phyloP scores from a whole-genome alignment of 2,797 vertebrate species.

The Bovichtus variegatus region DNA sequence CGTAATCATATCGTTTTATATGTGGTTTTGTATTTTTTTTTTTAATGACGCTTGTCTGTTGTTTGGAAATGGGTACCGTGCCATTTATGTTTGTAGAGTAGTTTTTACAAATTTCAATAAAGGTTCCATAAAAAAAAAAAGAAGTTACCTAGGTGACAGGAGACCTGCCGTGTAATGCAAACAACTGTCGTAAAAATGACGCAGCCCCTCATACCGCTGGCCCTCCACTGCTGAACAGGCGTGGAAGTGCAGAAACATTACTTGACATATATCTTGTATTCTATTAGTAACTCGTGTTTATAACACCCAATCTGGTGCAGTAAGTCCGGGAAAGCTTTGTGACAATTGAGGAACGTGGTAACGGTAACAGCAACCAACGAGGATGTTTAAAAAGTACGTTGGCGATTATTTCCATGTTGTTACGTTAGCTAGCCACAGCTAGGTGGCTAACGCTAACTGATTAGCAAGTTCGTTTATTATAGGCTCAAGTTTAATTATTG shows the following conservation, averaged over 20 bases:
- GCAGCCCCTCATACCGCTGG: neutral
- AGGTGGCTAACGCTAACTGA: constrained; percentile 58
- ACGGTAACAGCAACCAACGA: constrained; percentile 56
- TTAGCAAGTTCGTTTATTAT: constrained; percentile 20
- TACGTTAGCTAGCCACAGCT: constrained; percentile 36
- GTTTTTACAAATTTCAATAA: too few relatives aligned
- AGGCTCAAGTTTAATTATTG: neutral
- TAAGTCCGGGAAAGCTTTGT: neutral
- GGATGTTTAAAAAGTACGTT: constrained; percentile 90
- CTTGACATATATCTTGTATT: constrained; percentile 26
- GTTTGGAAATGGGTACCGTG: too few relatives aligned
- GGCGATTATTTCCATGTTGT: constrained; percentile 27
- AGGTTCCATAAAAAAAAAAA: too few relatives aligned
- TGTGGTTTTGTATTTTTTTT: too few relatives aligned
- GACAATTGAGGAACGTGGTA: constrained; percentile 25
- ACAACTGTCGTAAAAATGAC: constrained; percentile 67
- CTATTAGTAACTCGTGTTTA: constrained; percentile 8
- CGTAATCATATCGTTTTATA: too few relatives aligned
- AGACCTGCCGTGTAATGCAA: constrained; percentile 26
- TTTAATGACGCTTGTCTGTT: too few relatives aligned
- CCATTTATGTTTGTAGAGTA: too few relatives aligned
- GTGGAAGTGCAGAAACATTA: constrained; percentile 49
- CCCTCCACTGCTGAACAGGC: constrained; percentile 55
- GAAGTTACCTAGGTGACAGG: constrained; percentile 9
- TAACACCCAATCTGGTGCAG: neutral